A percentile compares a stretch with the other conserved stretches of the same genome.
phyloP scores from a whole-genome alignment of 2,888 invertebrate species.

The Troides aeacus region DNA sequence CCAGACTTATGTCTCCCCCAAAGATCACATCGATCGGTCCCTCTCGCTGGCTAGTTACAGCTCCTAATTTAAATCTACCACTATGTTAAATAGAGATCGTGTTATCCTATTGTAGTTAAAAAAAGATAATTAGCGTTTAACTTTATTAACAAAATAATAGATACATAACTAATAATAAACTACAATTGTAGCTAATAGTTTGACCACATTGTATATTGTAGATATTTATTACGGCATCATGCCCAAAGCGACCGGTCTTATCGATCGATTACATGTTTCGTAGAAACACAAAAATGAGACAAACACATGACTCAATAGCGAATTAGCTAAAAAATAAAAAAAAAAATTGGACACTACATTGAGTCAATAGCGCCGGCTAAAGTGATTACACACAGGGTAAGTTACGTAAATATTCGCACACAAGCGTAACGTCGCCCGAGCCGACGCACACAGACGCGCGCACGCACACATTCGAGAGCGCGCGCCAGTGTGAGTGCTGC shows the following conservation, averaged over 20 bases:
- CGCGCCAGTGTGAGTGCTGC: conserved; percentile 57
- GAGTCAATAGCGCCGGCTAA: conserved; percentile 65
- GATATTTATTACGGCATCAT: conserved; percentile 46
- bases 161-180: conserved; percentile 28
- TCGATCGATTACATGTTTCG: conserved; percentile 55
- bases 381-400: conserved; percentile 67
- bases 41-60: too few species aligned
- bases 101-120: neutral
- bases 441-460: conserved; percentile 49
- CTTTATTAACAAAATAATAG: conserved; percentile 28
- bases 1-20: too few species aligned
- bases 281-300: conserved; percentile 51
- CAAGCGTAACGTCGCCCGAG: conserved; percentile 34
- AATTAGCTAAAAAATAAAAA: conserved; percentile 63
- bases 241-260: conserved; percentile 46
- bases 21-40: too few species aligned
- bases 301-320: conserved; percentile 74
- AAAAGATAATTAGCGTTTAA: neutral
- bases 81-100: neutral
- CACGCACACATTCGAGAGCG: conserved; percentile 33
- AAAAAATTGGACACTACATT: conserved; percentile 70
- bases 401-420: conserved; percentile 69
- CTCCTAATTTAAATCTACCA: too few species aligned
- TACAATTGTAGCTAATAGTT: conserved; percentile 30
- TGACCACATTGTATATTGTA: neutral